These are phyloP conservation scores for Schrankia costaestrigalis DNA, from an alignment of 2,888 invertebrate species.

Conservation along the genomic window DNA sequence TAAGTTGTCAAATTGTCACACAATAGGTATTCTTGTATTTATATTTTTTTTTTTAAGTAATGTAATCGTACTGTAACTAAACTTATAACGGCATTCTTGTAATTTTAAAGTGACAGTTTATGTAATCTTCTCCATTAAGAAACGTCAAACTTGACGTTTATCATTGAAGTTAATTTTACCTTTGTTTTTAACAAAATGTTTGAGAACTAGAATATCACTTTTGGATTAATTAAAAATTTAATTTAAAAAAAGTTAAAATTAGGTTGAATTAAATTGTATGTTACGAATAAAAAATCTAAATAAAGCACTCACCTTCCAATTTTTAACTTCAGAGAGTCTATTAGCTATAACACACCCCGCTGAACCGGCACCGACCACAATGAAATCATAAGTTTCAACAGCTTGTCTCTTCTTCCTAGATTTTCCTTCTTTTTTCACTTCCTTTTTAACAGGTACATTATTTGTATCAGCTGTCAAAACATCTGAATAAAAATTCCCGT, in stretches of 20 bases:
- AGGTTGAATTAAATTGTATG: background rate
- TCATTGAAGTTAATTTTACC: too few relatives aligned
- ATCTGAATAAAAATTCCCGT: conserved; percentile 39
- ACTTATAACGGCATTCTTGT: too few relatives aligned
- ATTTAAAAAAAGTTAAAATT: background rate
- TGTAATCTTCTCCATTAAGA: too few relatives aligned
- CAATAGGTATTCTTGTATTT: too few relatives aligned
- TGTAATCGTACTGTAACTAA: too few relatives aligned
- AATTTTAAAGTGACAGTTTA: too few relatives aligned
- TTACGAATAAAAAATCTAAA: background rate
- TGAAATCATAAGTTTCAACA: conserved; percentile 79
- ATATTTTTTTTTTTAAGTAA: too few relatives aligned
- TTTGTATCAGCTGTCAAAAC: conserved; percentile 41
- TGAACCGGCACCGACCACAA: conserved; percentile 84
- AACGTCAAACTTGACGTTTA: too few relatives aligned
- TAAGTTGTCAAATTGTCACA: too few relatives aligned
- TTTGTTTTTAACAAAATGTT: too few relatives aligned
- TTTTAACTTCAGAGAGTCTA: conserved; percentile 81
- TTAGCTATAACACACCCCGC: conserved; percentile 85
- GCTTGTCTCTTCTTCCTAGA: conserved; percentile 44
- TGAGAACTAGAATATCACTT: too few relatives aligned
- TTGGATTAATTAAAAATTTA: too few relatives aligned
- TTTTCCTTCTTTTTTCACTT: conserved; percentile 46
- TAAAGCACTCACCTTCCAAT: conserved; percentile 77
- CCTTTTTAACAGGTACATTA: conserved; percentile 31